Evolutionary conservation across 2,797 vertebrate species (phyloP), one percentile per base, ranked within the genome.

Genomic region (Coregonus suidteri): DNA sequence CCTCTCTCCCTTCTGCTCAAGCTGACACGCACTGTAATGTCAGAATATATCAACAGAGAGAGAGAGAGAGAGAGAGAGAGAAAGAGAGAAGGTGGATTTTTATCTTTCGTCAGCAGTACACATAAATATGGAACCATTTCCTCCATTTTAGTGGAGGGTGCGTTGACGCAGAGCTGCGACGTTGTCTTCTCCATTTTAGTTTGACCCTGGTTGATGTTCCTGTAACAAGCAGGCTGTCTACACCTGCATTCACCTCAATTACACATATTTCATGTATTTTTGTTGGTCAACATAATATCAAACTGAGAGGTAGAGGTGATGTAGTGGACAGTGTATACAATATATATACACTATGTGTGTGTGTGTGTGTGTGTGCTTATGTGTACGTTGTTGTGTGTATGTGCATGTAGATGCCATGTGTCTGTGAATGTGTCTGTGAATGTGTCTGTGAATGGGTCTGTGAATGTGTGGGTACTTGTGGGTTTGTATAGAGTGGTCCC

Each of bases 21-120:
- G 95, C 93, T 96, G 95, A 97, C 95, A 96, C 94, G 93, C 85
- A 86, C 84, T 77, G 79, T 94, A 95, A 95, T 97, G 96, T 98
- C 96, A 97, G 95, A 94, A 96, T 96, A 95, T 92, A 96, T 97
- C 95, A 97, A 95, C 92, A 93, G 92, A 93, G 93, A 90, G 84
- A 93, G 84, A 84, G 91, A 73, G 91, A 80, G 67, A 68, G 66
- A 78, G 41, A 78, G 56, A 94, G 91, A 95, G 92, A 88, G 93
- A 91, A 90, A 83, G 86, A 90, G 82, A 64, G 79, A 80, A 82
- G 87, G 84, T 81, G 74, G 74, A 88, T 86, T 88, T 89, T 80
- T 91, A 84, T 91, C 85, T 86, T 84, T 74, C 83, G 77, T 90
- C 89, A 86, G 85, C 81, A 75, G 84, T 82, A 78, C 79, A 30